phyloP scores from a whole-genome alignment of 1,140 invertebrate species.

The Bombus confusus region DNA sequence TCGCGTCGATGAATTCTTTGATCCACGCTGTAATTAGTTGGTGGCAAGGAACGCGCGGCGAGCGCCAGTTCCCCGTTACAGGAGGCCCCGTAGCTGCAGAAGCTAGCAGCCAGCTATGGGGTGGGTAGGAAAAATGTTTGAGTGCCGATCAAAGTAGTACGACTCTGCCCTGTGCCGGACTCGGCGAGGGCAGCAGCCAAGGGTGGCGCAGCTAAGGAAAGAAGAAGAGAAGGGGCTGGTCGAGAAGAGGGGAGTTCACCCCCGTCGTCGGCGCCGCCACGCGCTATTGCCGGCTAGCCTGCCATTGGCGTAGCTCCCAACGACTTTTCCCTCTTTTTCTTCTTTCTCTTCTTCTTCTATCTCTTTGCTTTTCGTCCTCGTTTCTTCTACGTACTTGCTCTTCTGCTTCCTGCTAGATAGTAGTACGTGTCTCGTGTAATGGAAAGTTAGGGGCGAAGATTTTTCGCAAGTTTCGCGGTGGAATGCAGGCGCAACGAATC shows the following conservation, averaged over 20 bases:
- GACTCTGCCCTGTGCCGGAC: constrained; percentile 67
- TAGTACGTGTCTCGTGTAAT: neutral
- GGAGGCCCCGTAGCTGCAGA: constrained; percentile 32
- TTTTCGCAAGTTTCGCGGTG: neutral
- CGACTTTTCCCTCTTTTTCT: neutral
- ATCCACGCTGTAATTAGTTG: constrained; percentile 81
- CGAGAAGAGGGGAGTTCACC: constrained; percentile 29
- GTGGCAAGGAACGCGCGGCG: constrained; percentile 66
- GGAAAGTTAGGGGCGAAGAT: neutral
- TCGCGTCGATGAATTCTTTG: constrained; percentile 80
- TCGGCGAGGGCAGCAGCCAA: constrained; percentile 48
- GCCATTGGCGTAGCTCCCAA: constrained; percentile 43
- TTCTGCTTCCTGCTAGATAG: too few relatives aligned
- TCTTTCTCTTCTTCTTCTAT: neutral
- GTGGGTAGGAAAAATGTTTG: constrained; percentile 79
- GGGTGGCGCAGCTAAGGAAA: constrained; percentile 45
- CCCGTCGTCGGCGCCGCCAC: constrained; percentile 43
- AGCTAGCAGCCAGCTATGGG: constrained; percentile 50
- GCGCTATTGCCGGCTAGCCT: constrained; percentile 32
- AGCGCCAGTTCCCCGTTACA: constrained; percentile 23
- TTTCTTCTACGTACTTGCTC: too few relatives aligned
- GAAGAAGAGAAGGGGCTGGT: constrained; percentile 21
- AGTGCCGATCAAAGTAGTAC: constrained; percentile 81
- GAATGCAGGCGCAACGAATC: neutral
- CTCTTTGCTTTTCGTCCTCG: neutral